Evolutionary conservation across 2,888 invertebrate genomes (phyloP), one percentile per base, ranked within the genome.

Genomic region (Andricus curvator): DNA sequence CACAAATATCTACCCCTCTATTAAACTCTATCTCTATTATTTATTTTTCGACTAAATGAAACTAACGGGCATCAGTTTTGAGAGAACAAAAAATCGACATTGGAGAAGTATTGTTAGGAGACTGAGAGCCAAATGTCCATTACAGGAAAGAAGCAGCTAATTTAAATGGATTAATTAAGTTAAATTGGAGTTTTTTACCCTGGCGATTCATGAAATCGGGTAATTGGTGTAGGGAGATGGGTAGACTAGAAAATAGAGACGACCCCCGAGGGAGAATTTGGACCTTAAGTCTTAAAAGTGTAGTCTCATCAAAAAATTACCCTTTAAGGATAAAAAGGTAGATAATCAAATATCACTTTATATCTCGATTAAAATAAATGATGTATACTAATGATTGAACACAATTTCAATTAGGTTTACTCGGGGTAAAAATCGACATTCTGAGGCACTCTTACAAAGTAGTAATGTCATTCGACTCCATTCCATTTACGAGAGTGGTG

Each of bases 101-200:
- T 48, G 48, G 4, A 48, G 48, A 48, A 41, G 41, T 41, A 41
- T 41, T 41, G 44, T 13, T 15, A 44, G 15, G 44, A 44, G 15
- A 15, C 15, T 44, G 4, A 67, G 20, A 41, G 13, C 5, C n/a
- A 66, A 68, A 48, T 44, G 25, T n/a, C 64, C 56, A 70, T 65
- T 78, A 33, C 51, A 17, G 78, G 33, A 81, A 85, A 85, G 83
- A 85, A 85, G 70, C 79, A 77, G 81, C 85, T 85, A 85, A 86
- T 87, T 88, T 85, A 81, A 85, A 86, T 85, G 85, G 85, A 86
- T 87, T 85, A 86, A 87, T 87, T 85, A 87, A 87, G 86, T 82
- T 86, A 83, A 86, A 87, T 84, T 86, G 83, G 51, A 80, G 77
- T 78, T 60, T 67, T 83, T 82, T 83, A 37, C 62, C 25, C 15